Base-by-base conservation (phyloP, 2,797 vertebrate genomes). In the Alosa sapidissima region DNA sequence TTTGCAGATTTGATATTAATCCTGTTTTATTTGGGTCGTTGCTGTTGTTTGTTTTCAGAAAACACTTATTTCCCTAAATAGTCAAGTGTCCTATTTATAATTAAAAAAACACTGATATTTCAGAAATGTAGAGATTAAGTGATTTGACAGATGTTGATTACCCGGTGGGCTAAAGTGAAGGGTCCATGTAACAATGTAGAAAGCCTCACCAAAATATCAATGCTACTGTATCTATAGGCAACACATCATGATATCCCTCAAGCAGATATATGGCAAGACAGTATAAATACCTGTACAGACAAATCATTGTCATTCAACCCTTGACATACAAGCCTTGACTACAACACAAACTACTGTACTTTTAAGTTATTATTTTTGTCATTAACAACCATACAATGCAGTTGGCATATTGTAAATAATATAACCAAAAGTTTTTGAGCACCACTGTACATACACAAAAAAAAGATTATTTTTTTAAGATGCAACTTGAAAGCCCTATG, bases 391-490 rank as follows among this genome's bases (percentile, higher is more conserved):
- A 75, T 85, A 78, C 55, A 75, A 33, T 84, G 83, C 58, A 85
- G 86, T 82, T 87, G 81, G 75, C 83, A 85, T 84, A 48, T 28
- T 91, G 89, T 92, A 91, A 51, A 91, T 88, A 89, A 89, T 84
- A 88, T 87, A 87, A 88, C 89, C 90, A 81, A 49, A 83, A 86
- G 83, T 86, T 89, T 89, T 90, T 82, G 81, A 88, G 82, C 81
- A 87, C 86, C 85, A 85, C 91, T 94, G 92, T 94, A 95, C 87
- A 95, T 93, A 94, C 89, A 94, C 89, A 92, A 93, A 95, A 94
- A 85, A 94, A 85, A 75, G 90, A 90, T 93, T 95, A 95, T 96
- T 95, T 96, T 96, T 96, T 88, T 95, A 95, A 93, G 87, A 93
- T 85, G 88, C 91, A 91, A 93, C 91, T 90, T 92, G 88, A 94